phyloP scores from a whole-genome alignment of 1,140 invertebrate genomes.

The Cotesia vestalis region DNA sequence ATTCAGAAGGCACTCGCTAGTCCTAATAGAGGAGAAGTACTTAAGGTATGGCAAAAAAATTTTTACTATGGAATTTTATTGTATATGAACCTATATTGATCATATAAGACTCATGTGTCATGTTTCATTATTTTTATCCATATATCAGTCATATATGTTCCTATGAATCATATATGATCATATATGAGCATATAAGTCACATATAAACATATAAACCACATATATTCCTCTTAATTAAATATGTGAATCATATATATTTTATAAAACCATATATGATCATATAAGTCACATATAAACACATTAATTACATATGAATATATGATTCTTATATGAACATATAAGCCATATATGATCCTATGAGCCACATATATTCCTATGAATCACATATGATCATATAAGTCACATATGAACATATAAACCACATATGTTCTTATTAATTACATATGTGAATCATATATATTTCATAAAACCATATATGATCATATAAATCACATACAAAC shows the following conservation, averaged over 20 bases:
- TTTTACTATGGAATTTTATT: conserved; percentile 35
- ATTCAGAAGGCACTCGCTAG: conserved; percentile 76
- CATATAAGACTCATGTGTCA: too few relatives aligned
- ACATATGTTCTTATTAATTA: neutral
- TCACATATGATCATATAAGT: neutral
- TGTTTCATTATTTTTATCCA: too few relatives aligned
- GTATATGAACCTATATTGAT: neutral
- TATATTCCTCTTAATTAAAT: too few relatives aligned
- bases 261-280: too few relatives aligned
- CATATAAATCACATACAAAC: too few relatives aligned
- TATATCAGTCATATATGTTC: too few relatives aligned
- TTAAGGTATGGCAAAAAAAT: conserved; percentile 68
- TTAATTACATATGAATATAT: neutral
- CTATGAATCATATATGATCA: too few relatives aligned
- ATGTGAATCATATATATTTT: too few relatives aligned
- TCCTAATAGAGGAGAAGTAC: conserved; percentile 65
- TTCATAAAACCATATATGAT: neutral
- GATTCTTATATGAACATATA: neutral
- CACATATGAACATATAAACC: too few relatives aligned
- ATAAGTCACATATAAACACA: neutral
- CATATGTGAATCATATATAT: too few relatives aligned
- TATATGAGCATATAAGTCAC: too few relatives aligned
- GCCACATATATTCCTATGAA: neutral
- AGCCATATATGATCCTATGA: neutral
- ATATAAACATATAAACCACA: too few relatives aligned